These are phyloP conservation scores for Oreochromis spilurus DNA, from an alignment of 2,113 vertebrate species.

Conservation along the genomic window DNA sequence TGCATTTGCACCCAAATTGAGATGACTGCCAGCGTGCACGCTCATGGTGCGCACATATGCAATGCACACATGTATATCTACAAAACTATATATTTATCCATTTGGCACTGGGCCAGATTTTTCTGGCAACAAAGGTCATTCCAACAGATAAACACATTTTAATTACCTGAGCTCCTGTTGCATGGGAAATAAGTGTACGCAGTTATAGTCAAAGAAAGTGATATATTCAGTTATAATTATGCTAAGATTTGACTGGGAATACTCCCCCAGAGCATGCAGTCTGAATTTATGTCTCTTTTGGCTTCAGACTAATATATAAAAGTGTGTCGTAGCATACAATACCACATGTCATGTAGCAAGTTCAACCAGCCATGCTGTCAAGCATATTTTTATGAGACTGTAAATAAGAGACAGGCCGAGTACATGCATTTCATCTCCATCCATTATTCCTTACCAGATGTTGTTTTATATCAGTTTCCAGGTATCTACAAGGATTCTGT, in stretches of 20 bases:
- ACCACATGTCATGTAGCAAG: not conserved
- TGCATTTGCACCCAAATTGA: not conserved
- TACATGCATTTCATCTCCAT: slow-evolving; percentile 50
- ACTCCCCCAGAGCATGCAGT: not conserved
- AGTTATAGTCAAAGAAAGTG: not conserved
- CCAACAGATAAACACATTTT: slow-evolving; percentile 45
- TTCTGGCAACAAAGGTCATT: slow-evolving; percentile 45
- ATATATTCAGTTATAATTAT: not conserved
- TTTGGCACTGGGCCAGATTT: not conserved
- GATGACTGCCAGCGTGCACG: not conserved
- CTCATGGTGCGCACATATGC: not conserved
- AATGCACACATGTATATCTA: not conserved
- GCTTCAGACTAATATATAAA: slow-evolving; percentile 5
- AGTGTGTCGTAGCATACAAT: slow-evolving; percentile 14
- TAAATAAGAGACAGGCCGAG: slow-evolving; percentile 49
- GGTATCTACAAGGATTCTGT: slow-evolving; percentile 43
- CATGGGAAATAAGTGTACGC: not conserved
- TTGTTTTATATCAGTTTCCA: slow-evolving; percentile 52
- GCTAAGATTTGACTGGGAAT: not conserved
- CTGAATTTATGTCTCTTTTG: not conserved
- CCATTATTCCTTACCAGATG: slow-evolving; percentile 64
- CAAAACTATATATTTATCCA: not conserved
- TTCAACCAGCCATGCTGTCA: slow-evolving; percentile 5
- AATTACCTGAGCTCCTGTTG: slow-evolving; percentile 35
- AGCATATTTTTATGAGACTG: slow-evolving; percentile 34